Conservation (phyloP, 2,888 invertebrate genomes). For the Andrena haemorrhoa region DNA sequence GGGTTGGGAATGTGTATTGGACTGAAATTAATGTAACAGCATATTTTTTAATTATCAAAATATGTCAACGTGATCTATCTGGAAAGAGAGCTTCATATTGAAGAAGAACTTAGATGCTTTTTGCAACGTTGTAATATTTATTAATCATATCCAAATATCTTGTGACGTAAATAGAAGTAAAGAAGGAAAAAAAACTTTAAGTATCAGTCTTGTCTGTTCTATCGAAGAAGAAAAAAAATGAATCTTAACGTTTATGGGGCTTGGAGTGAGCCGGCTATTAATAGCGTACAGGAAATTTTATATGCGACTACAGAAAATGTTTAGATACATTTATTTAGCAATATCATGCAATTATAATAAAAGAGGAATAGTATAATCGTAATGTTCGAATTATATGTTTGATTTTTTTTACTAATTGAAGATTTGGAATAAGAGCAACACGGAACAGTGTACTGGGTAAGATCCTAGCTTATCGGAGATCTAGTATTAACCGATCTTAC, state of each 20-base stretch:
- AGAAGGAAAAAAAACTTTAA: slow-evolving; percentile 54
- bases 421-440: slow-evolving; percentile 58
- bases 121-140: slow-evolving; percentile 75
- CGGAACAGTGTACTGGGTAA: slow-evolving; percentile 45
- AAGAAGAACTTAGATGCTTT: slow-evolving; percentile 75
- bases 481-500: slow-evolving; percentile 54
- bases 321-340: slow-evolving; percentile 74
- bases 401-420: slow-evolving; percentile 57
- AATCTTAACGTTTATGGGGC: slow-evolving; percentile 54
- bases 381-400: slow-evolving; percentile 64
- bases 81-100: slow-evolving; percentile 74
- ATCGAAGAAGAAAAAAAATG: slow-evolving; percentile 32
- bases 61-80: slow-evolving; percentile 67
- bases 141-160: slow-evolving; percentile 71
- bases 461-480: slow-evolving; percentile 36
- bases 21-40: slow-evolving; percentile 74
- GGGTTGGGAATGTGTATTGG: slow-evolving; percentile 81
- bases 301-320: slow-evolving; percentile 68
- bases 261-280: slow-evolving; percentile 47
- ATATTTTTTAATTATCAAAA: slow-evolving; percentile 72
- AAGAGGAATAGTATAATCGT: slow-evolving; percentile 59
- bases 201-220: slow-evolving; percentile 60
- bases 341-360: slow-evolving; percentile 66
- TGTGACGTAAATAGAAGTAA: slow-evolving; percentile 62
- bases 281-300: slow-evolving; percentile 66